Evolutionary conservation across 2,888 invertebrate species (phyloP).

Genomic region (Caenorhabditis sinica): DNA sequence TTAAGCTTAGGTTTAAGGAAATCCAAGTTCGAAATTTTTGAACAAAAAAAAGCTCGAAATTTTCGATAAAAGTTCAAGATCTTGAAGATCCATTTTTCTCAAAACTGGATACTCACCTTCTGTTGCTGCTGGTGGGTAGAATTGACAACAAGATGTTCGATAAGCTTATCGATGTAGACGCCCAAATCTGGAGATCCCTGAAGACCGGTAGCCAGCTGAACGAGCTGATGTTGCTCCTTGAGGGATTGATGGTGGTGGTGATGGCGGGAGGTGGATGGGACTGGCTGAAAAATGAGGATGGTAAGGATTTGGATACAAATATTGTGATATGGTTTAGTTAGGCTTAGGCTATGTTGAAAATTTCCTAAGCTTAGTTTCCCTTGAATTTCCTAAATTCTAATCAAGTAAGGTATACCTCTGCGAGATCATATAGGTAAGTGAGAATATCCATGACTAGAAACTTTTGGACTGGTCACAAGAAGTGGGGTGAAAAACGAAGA

Average conservation of each 20-base stretch:
- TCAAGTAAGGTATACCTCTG: constrained; percentile 27
- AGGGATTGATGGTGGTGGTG: constrained; percentile 20
- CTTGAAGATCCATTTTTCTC: no score
- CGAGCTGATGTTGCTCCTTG: constrained; percentile 28
- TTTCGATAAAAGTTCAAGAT: no score
- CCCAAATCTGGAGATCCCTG: constrained; percentile 65
- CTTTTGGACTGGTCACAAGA: background rate
- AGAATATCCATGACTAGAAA: constrained; percentile 57
- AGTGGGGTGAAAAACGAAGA: background rate
- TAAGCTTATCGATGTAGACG: constrained; percentile 75
- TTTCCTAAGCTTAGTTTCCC: background rate
- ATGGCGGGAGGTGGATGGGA: constrained; percentile 68
- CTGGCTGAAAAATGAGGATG: constrained; percentile 68
- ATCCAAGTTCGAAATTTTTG: background rate
- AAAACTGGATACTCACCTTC: constrained; percentile 21
- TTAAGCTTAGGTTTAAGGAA: background rate
- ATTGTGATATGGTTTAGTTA: no score
- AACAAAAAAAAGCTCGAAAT: background rate
- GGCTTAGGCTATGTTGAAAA: no score
- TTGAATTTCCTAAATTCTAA: background rate
- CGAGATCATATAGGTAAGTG: constrained; percentile 56
- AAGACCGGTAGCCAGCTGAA: constrained; percentile 13
- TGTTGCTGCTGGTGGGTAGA: constrained; percentile 61
- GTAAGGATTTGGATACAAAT: no score
- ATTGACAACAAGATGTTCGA: constrained; percentile 76